Base-by-base conservation (phyloP, 2,113 vertebrate species). In the Aptenodytes forsteri region DNA sequence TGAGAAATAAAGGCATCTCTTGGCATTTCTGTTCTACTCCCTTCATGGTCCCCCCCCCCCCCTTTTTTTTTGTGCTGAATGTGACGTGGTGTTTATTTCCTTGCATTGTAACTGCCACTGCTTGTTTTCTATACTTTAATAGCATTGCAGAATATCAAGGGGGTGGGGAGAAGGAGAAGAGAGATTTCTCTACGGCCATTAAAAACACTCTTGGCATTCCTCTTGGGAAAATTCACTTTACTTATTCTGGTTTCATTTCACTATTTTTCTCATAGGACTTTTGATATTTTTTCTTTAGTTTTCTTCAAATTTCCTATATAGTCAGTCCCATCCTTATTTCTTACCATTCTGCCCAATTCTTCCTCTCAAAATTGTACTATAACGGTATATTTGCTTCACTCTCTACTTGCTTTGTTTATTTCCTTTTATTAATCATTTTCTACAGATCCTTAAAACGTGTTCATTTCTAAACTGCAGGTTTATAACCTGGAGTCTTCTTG, bases 151-250 rank as follows among this genome's bases (percentile, higher is more conserved):
- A 55, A n/a, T 47, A 67, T 56, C 27, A 46, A 9, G 20, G 8
- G 0, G 0, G 4, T 15, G 17, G 16, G 9, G 6, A 13, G 7
- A 62, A 32, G 11, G 12, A 20, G 18, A 76, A 77, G 16, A 54
- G 38, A n/a, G 7, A 4, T 77, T 89, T 81, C 40, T 47, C 23
- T 50, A 13, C 32, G 36, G n/a, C 44, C 15, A 26, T 32, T 77
- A 17, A 49, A 83, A 56, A 26, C 49, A n/a, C 11, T 13, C 21
- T 38, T 73, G 34, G 11, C 13, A 20, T 67, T 77, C 25, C 42
- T 77, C 59, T 65, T 83, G 44, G 34, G n/a, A 89, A 89, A 87
- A 76, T 69, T 65, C 10, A 25, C 32, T 78, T 82, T 19, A 55
- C 12, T 47, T 36, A 4, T 50, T 91, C 26, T 65, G 55, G 22